Conservation (phyloP, 2,888 invertebrate species). For the Hydriomena furcata region DNA sequence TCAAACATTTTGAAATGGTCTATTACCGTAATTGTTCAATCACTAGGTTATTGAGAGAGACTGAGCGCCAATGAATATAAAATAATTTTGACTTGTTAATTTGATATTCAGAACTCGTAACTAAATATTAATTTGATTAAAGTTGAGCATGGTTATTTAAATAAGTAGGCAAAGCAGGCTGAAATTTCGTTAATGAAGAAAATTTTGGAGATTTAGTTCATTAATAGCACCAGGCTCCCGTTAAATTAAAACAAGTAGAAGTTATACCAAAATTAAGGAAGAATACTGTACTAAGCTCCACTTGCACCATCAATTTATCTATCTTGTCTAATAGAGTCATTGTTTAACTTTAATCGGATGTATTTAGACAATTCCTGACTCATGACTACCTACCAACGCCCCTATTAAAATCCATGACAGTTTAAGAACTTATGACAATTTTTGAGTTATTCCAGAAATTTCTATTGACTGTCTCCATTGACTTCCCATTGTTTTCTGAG, state of each 20-base stretch:
- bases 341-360: no score
- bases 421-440: no score
- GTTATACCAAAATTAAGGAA: constrained; percentile 2
- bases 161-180: constrained; percentile 11
- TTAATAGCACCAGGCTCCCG: constrained; percentile 7
- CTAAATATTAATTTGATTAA: constrained; percentile 13
- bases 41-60: neutral
- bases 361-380: no score
- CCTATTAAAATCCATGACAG: no score
- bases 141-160: constrained; percentile 16
- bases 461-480: no score
- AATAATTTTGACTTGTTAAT: constrained; percentile 11
- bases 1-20: neutral
- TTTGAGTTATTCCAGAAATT: no score
- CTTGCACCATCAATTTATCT: neutral
- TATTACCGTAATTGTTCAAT: neutral
- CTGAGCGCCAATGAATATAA: neutral
- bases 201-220: constrained; percentile 15
- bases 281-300: neutral
- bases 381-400: no score
- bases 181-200: constrained; percentile 20
- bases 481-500: no score
- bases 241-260: constrained; percentile 10
- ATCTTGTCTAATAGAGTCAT: no score
- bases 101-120: constrained; percentile 16